A percentile compares a stretch with the other conserved stretches of the same genome.
Evolutionary conservation across 2,888 invertebrate genomes (phyloP).

Genomic region (Stramonita haemastoma): DNA sequence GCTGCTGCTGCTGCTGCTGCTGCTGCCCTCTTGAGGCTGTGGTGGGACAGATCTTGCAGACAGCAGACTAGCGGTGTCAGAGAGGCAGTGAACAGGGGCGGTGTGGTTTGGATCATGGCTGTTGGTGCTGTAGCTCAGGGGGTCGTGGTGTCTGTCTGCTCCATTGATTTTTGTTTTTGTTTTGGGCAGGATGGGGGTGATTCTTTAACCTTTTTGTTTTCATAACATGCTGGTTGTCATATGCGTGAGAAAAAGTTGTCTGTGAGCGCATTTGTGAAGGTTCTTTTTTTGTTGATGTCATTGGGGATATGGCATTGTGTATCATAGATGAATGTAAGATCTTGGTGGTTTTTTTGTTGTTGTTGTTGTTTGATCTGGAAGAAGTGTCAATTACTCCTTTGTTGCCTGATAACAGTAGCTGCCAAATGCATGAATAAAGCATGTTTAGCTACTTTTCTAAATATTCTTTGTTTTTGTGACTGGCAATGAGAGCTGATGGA

Average conservation of each 20-base stretch:
- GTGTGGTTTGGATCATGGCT: background rate
- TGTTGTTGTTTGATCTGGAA: too few relatives aligned
- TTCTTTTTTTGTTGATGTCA: conserved; percentile 1
- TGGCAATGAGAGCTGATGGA: too few relatives aligned
- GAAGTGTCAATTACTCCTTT: too few relatives aligned
- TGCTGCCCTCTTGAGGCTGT: background rate
- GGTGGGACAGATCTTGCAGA: conserved; percentile 13
- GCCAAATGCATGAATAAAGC: too few relatives aligned
- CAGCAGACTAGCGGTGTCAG: background rate
- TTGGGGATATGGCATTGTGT: background rate
- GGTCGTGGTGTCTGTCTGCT: too few relatives aligned
- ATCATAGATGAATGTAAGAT: too few relatives aligned
- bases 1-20: background rate
- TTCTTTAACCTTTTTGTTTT: background rate
- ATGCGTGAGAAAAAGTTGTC: background rate
- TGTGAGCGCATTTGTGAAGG: background rate
- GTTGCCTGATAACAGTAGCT: too few relatives aligned
- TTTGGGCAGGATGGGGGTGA: background rate
- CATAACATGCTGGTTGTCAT: background rate
- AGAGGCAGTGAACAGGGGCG: background rate
- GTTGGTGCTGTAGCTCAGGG: background rate
- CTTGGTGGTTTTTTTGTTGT: too few relatives aligned
- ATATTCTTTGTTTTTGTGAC: too few relatives aligned
- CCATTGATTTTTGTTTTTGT: background rate
- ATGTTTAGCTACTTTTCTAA: too few relatives aligned